Evolutionary conservation across 2,888 invertebrate species (phyloP).

Genomic region (Aleiodes alternator): DNA sequence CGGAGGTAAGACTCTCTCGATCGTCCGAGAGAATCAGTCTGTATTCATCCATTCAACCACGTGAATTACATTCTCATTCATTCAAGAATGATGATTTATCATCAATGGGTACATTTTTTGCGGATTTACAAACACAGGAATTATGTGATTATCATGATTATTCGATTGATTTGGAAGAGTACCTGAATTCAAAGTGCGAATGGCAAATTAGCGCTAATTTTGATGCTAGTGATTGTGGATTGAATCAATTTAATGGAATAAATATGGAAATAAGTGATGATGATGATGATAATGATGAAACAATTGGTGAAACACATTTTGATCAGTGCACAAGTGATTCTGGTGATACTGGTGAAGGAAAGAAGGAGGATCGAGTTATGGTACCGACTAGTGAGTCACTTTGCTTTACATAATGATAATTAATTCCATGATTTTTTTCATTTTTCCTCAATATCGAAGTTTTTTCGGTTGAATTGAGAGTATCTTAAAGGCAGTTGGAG

Average conservation of each 20-base stretch:
- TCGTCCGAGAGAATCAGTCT: constrained; percentile 25
- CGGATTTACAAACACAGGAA: background rate
- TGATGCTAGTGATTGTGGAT: background rate
- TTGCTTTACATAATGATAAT: background rate
- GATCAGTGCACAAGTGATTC: background rate
- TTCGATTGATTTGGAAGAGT: background rate
- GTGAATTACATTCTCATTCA: constrained; percentile 11
- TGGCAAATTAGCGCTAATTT: background rate
- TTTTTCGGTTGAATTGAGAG: background rate
- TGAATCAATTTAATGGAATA: background rate
- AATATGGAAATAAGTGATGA: constrained; percentile 44
- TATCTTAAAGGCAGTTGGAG: too few relatives aligned
- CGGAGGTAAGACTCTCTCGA: constrained; percentile 17
- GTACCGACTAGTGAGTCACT: constrained; percentile 77
- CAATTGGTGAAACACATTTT: background rate
- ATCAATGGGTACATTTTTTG: background rate
- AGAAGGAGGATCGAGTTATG: constrained; percentile 73
- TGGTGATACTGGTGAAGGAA: constrained; percentile 51
- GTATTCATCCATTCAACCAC: constrained; percentile 7
- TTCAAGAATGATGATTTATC: background rate
- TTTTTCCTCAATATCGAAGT: background rate
- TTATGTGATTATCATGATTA: background rate
- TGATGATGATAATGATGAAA: background rate
- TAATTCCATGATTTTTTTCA: too few relatives aligned
- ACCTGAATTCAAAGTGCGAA: background rate